Conservation (phyloP, 2,797 vertebrate species). For the Trematocara caparti region DNA sequence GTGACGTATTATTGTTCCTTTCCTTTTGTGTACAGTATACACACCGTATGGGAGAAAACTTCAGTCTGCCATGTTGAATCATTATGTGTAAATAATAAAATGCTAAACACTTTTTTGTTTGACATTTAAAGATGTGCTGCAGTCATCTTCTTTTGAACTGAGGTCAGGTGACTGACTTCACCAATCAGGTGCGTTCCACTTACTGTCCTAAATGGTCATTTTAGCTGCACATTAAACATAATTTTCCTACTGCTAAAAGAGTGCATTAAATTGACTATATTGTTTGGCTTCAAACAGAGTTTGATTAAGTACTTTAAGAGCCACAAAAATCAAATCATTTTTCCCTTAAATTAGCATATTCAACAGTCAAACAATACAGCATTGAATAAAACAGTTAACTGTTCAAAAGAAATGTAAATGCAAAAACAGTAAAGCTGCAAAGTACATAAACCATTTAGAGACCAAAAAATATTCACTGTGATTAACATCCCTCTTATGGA, state of each 20-base stretch:
- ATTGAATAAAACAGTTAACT: neutral
- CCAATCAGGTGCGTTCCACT: neutral
- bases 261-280: neutral
- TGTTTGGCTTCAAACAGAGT: neutral
- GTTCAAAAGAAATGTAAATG: neutral
- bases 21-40: neutral
- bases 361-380: neutral
- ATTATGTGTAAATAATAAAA: neutral
- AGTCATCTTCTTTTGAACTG: neutral
- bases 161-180: neutral
- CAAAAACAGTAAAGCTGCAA: neutral
- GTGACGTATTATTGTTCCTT: fast-evolving
- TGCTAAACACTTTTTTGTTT: neutral
- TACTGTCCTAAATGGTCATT: neutral
- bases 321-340: neutral
- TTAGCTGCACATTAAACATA: neutral
- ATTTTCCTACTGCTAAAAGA: neutral
- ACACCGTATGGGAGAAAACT: neutral
- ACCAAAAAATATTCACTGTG: neutral
- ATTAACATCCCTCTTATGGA: neutral
- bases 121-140: neutral
- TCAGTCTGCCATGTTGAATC: neutral
- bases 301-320: neutral
- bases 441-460: neutral
- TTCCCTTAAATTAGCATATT: neutral